phyloP scores from a whole-genome alignment of 2,113 vertebrate species.

The Procavia capensis region DNA sequence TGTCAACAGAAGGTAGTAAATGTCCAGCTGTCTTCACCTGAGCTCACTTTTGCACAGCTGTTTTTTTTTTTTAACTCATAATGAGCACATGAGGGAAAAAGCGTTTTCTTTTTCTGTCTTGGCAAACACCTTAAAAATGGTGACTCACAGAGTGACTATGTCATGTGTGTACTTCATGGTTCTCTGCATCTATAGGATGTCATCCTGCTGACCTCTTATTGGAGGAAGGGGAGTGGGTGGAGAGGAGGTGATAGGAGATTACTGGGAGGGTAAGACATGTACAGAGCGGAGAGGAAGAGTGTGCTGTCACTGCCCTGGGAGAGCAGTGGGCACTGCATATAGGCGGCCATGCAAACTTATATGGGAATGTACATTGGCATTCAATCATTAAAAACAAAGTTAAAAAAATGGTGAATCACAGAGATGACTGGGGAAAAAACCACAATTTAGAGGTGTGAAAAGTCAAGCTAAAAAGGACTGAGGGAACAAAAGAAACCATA shows the following conservation, averaged over 20 bases:
- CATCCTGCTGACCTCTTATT: too few relatives aligned
- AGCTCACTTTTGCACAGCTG: neutral
- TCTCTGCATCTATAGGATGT: too few relatives aligned
- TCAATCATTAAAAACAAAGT: too few relatives aligned
- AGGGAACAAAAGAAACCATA: neutral
- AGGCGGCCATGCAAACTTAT: too few relatives aligned
- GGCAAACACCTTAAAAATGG: slow-evolving; percentile 44
- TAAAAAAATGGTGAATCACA: slow-evolving; percentile 24
- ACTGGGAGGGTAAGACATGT: too few relatives aligned
- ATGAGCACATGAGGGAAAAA: neutral
- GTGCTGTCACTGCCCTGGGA: too few relatives aligned
- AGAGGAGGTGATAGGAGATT: too few relatives aligned
- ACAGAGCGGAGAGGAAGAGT: too few relatives aligned
- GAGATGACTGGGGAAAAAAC: neutral
- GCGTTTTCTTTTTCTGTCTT: neutral
- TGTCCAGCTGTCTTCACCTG: neutral
- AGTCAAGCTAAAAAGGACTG: neutral
- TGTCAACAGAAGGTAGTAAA: neutral
- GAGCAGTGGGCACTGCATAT: too few relatives aligned
- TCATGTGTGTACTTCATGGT: too few relatives aligned
- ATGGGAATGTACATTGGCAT: too few relatives aligned
- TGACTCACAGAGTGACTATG: neutral
- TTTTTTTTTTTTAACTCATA: neutral
- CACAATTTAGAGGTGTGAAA: neutral
- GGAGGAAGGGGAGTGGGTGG: too few relatives aligned